Evolutionary conservation across 2,113 vertebrate species (phyloP), one percentile per base, ranked within the genome.

Genomic region (Xiphorhynchus elegans): DNA sequence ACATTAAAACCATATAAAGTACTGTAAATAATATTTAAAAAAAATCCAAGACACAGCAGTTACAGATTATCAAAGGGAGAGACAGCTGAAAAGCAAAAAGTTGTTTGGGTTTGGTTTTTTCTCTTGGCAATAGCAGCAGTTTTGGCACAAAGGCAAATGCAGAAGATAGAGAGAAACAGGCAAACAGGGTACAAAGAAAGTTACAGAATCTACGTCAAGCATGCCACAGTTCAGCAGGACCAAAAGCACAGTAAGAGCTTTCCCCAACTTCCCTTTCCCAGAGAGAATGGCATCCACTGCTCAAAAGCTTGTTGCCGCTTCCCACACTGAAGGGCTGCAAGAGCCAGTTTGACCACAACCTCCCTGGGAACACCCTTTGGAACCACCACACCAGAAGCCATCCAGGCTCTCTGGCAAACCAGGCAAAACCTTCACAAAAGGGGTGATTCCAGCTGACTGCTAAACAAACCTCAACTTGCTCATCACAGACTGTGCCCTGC

Each of bases 1-100:
- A 97, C 91, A 94, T 97, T 53, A 89, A 95, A 95, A 97, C 44
- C 74, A 80, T 86, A 92, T 76, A 73, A 90, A 96, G 89, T 90
- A 93, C 62, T 59, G 66, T 95, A 96, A 97, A 96, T 96, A 86
- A 92, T 87, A 86, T 87, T 84, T 2, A 67, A 64, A 84, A 63
- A 89, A 80, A 95, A 52, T 37, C 39, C 67, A 91, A 88, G 53
- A 76, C 90, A 92, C 76, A 90, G 94, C 92, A 94, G 70, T 94
- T 93, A 94, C 88, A 97, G 90, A 93, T 81, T 81, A 84, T 78
- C 82, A 90, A 89, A 93, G 59, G 50, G 35, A 97, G 67, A 94
- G 82, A 94, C 72, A 83, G 56, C 15, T 74, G 49, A 86, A 93
- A 83, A 80, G 78, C 81, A 87, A 42, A 63, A 40, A 42, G 26